Evolutionary conservation across 53 echinoderm and acorn worm species (phyloP).

Genomic region (Holothuria scabra): DNA sequence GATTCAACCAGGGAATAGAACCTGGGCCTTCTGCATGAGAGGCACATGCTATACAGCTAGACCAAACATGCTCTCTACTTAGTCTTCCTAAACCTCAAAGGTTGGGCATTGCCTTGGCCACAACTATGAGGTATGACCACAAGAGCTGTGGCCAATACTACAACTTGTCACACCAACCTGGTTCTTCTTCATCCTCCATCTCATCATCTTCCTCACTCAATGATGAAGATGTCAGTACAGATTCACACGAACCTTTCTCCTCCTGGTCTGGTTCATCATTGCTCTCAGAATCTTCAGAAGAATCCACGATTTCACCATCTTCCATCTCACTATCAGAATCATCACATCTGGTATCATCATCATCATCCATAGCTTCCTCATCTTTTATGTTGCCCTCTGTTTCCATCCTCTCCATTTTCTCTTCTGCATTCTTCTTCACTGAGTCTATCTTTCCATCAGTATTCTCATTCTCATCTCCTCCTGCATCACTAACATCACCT

Average conservation of each 20-base stretch:
- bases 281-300: slow-evolving; percentile 52
- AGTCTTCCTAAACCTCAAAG: no score
- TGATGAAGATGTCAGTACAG: neutral
- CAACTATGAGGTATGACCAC: no score
- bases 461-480: neutral
- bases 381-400: slow-evolving; percentile 11
- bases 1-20: no score
- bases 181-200: neutral
- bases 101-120: no score
- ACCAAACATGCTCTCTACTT: no score
- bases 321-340: slow-evolving; percentile 74
- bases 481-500: neutral
- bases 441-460: slow-evolving; percentile 24
- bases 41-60: no score
- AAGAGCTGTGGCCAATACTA: no score
- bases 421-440: neutral
- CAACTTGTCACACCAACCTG: neutral
- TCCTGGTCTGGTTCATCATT: slow-evolving; percentile 39
- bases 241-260: slow-evolving; percentile 32
- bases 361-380: slow-evolving; percentile 20
- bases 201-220: neutral
- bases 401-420: slow-evolving; percentile 37
- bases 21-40: no score
- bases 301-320: slow-evolving; percentile 79
- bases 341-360: slow-evolving; percentile 27